Base-by-base conservation (phyloP, 1,140 invertebrate genomes). In the Drosophila guanche region DNA sequence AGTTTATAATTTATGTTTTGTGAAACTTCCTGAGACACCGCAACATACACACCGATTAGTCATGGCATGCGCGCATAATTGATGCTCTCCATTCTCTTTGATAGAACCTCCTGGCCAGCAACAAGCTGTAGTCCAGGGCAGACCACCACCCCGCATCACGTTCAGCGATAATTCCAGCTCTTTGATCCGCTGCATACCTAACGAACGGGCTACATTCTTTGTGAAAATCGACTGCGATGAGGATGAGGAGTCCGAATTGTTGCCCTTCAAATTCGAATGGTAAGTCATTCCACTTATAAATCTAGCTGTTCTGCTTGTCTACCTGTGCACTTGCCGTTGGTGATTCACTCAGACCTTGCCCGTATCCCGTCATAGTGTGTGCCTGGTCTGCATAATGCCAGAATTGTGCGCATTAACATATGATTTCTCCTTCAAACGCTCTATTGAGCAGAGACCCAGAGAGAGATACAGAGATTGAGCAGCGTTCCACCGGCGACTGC, bases 231-330 rank as follows among this genome's bases (percentile, higher is more conserved):
- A 91, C 65, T 90, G 90, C 72, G 74, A 78, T 45, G 86, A 91
- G 55, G 66, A 88, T 43, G 90, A 91, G 29, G 85, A 83, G 50
- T 47, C 76, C 23, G 80, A 90, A 29, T 43, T 90, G 53, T 51
- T 91, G 76, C 90, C 90, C 66, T 85, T 91, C 73, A 85, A 89
- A 81, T 91, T 91, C 59, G 85, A 91, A 50, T 91, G 90, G 90
- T 91, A 91, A 90, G 90, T 81, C 83, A 48, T 37, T 37, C 33
- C 33, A 37, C 33, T 4, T 37, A 37, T 40, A 66, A 56, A 25
- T 67, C 25, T 45, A 41, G 27, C 25, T 66, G 52, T 59, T 68
- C 47, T 67, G 8, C 51, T 20, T 40, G 55, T 29, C 42, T 52
- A 67, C 72, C 55, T 65, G 47, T 57, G 56, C 55, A 58, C 57